Percentiles rank a stretch among this genome's conserved stretches.
Conservation (phyloP, 2,888 invertebrate species). For the Panopea generosa region DNA sequence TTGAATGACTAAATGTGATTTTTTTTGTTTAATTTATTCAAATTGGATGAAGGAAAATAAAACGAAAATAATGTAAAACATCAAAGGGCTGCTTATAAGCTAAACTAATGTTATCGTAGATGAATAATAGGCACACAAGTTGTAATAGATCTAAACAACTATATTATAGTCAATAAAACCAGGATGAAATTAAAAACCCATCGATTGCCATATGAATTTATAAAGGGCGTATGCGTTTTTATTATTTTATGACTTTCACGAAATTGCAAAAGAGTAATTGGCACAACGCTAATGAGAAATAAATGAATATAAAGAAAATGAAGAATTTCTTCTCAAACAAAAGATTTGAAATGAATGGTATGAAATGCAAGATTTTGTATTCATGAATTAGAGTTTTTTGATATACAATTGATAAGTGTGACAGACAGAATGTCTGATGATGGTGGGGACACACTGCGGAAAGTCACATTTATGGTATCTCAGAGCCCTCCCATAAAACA, state of each 20-base stretch:
- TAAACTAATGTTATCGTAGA: slow-evolving; percentile 32
- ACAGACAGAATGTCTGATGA: no score
- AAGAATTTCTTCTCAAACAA: no score
- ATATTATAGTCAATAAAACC: slow-evolving; percentile 31
- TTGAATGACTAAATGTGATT: no score
- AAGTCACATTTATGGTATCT: no score
- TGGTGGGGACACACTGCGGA: no score
- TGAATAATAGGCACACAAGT: slow-evolving; percentile 21
- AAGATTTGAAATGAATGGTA: no score
- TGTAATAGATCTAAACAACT: slow-evolving; percentile 15
- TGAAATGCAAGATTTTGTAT: no score
- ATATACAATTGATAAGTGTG: no score
- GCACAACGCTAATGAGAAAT: no score
- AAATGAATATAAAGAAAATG: no score
- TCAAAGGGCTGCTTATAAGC: slow-evolving; percentile 37
- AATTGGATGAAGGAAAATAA: slow-evolving; percentile 15
- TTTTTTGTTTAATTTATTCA: slow-evolving; percentile 17
- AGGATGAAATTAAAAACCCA: slow-evolving; percentile 38
- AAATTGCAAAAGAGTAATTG: not conserved
- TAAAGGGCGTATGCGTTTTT: not conserved
- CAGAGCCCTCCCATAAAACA: no score
- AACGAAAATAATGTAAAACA: slow-evolving; percentile 25
- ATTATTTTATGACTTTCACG: slow-evolving; percentile 1
- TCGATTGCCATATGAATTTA: slow-evolving; percentile 6
- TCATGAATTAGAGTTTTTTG: no score